Base-by-base conservation (phyloP, 2,113 vertebrate genomes). In the Odobenus rosmarus region DNA sequence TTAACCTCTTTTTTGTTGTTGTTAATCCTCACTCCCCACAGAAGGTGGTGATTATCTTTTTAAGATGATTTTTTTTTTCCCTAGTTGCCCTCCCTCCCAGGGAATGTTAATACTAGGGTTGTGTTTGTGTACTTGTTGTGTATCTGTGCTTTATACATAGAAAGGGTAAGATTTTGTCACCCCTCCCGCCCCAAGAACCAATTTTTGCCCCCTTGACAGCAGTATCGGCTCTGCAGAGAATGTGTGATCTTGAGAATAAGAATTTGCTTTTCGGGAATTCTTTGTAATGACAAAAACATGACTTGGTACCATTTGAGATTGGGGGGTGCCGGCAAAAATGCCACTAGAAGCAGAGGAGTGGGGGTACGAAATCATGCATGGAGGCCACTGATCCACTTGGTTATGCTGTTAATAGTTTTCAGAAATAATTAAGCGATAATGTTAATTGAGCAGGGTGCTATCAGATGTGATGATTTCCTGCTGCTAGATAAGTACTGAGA, bases 391-490 rank as follows among this genome's bases (percentile, higher is more conserved):
- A 95, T 61, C 14, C 61, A 57, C 59, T 95, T 18, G 15, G 64
- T 77, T 77, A 61, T 74, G 51, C 87, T n/a, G 71, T 77, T 95
- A 79, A 61, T 88, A 64, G 51, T 85, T 85, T 97, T 59, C 51
- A 76, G 84, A 80, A 90, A 80, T 64, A 95, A 84, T 93, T 92
- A 95, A 95, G 77, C n/a, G 77, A 24, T 74, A 71, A 77, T 81
- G 64, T 88, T 95, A 91, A 97, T 55, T 94, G 90, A 90, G 36
- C 26, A 8, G 72, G 24, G 14, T 1, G 11, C 67, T 80, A 3
- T 88, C 71, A 55, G 51, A 36, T 76, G 49, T 59, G 49, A 79
- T 55, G 39, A 67, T 87, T 79, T 57, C 57, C 84, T 80, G 55
- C 97, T 96, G 79, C 24, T 67, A 31, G 42, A 16, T 79, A 88